phyloP scores from a whole-genome alignment of 2,113 vertebrate genomes.

The Bujurquina vittata region DNA sequence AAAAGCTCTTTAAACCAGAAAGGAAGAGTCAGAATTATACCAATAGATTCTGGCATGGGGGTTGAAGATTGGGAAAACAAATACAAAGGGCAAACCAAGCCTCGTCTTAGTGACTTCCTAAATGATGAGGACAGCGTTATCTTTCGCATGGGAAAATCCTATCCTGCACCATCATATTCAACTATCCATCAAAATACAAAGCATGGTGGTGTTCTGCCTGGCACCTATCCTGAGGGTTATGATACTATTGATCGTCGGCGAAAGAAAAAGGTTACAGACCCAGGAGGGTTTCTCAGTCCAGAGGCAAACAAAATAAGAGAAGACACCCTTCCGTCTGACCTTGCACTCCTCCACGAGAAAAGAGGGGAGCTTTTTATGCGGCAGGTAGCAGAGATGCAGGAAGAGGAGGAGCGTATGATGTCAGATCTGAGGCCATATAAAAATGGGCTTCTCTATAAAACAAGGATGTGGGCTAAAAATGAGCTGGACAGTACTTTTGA shows the following conservation, averaged over 20 bases:
- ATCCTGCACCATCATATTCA: slow-evolving; percentile 58
- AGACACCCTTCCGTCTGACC: slow-evolving; percentile 55
- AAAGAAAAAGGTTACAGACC: slow-evolving; percentile 81
- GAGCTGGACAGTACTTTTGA: slow-evolving; percentile 71
- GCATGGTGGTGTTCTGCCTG: slow-evolving; percentile 57
- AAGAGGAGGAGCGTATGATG: slow-evolving; percentile 73
- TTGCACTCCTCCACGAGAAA: slow-evolving; percentile 66
- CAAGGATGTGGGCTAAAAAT: slow-evolving; percentile 80
- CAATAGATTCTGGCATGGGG: slow-evolving; percentile 85
- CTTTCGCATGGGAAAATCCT: slow-evolving; percentile 50
- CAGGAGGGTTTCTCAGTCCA: slow-evolving; percentile 38
- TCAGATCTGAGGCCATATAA: slow-evolving; percentile 83
- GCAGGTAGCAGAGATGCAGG: slow-evolving; percentile 75
- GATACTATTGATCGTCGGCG: slow-evolving; percentile 87
- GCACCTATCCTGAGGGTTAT: slow-evolving; percentile 86
- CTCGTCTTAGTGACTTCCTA: slow-evolving; percentile 83
- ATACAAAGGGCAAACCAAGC: slow-evolving; percentile 81
- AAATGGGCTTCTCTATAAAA: slow-evolving; percentile 89
- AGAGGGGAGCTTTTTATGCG: slow-evolving; percentile 72
- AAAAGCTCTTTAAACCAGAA: slow-evolving; percentile 82
- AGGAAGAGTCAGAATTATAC: slow-evolving; percentile 89
- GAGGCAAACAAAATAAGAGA: slow-evolving; percentile 44
- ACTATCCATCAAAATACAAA: slow-evolving; percentile 49
- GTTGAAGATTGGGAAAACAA: slow-evolving; percentile 85
- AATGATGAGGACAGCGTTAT: slow-evolving; percentile 71